A percentile compares a stretch with the other conserved stretches of the same genome.
These are phyloP conservation scores for Argyresthia goedartella DNA, from an alignment of 2,888 invertebrate genomes.

Conservation along the genomic window DNA sequence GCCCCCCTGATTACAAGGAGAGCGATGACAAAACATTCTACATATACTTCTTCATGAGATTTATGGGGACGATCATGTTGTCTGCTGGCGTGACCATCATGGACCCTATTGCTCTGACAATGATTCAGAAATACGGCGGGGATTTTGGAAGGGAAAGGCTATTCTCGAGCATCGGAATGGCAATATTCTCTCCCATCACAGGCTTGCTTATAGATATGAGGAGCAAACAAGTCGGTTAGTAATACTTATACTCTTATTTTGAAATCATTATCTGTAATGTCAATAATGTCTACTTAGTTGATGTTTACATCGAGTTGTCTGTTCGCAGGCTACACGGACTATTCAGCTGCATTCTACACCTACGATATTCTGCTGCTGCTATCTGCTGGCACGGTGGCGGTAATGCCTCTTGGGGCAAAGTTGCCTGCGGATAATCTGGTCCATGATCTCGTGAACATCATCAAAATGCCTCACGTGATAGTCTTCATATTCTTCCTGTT, in stretches of 20 bases:
- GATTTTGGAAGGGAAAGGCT: constrained; percentile 86
- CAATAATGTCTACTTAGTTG: constrained; percentile 30
- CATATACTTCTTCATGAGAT: constrained; percentile 84
- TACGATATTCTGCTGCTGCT: constrained; percentile 81
- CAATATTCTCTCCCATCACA: constrained; percentile 84
- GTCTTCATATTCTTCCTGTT: constrained; percentile 86
- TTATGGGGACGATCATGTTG: constrained; percentile 85
- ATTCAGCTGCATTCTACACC: constrained; percentile 89
- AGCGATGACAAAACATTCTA: constrained; percentile 85
- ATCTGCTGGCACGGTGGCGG: constrained; percentile 79
- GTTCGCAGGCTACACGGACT: constrained; percentile 81
- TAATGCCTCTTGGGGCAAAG: constrained; percentile 84
- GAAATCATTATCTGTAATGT: constrained; percentile 48
- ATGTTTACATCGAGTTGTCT: constrained; percentile 42
- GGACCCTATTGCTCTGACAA: constrained; percentile 89
- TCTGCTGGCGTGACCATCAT: constrained; percentile 89
- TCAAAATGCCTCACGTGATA: constrained; percentile 84
- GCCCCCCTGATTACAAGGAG: constrained; percentile 84
- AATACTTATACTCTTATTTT: constrained; percentile 22
- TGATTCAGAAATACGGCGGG: constrained; percentile 87
- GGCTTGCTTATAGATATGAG: constrained; percentile 83
- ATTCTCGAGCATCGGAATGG: constrained; percentile 87
- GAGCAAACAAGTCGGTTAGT: constrained; percentile 70
- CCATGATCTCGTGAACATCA: constrained; percentile 79
- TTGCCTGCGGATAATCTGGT: constrained; percentile 84